Percentiles rank a stretch among this genome's conserved stretches.
Evolutionary conservation across 2,113 vertebrate genomes (phyloP).

Genomic region (Toxotes chatareus): DNA sequence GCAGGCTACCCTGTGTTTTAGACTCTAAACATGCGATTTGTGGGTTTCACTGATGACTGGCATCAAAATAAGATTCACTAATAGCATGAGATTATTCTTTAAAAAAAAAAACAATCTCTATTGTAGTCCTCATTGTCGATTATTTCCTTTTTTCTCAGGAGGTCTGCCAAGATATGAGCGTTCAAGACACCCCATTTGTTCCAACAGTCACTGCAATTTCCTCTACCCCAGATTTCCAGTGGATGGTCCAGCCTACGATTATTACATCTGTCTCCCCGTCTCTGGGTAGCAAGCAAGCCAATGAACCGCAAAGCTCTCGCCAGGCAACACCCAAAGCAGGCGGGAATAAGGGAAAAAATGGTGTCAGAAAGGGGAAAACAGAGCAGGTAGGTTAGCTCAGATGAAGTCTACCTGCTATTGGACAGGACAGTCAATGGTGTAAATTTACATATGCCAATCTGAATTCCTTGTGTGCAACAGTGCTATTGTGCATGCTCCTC

Average conservation of each 20-base stretch:
- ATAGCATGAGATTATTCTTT: neutral
- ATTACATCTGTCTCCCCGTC: conserved; percentile 91
- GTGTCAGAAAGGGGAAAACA: conserved; percentile 90
- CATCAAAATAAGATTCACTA: neutral
- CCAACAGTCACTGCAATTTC: conserved; percentile 94
- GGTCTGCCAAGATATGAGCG: conserved; percentile 84
- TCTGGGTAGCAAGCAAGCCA: conserved; percentile 88
- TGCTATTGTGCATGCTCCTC: conserved; percentile 64
- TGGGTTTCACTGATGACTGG: neutral
- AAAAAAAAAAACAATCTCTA: neutral
- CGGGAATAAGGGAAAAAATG: conserved; percentile 88
- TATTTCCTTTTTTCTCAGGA: conserved; percentile 83
- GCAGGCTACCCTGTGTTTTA: conserved; percentile 30
- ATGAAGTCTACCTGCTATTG: conserved; percentile 60
- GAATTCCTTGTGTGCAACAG: conserved; percentile 60
- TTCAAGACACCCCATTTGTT: conserved; percentile 87
- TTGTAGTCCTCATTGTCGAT: conserved; percentile 12
- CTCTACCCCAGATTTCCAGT: conserved; percentile 93
- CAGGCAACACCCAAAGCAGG: conserved; percentile 84
- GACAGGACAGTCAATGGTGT: conserved; percentile 41
- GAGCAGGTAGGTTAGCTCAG: conserved; percentile 89
- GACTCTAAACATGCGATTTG: conserved; percentile 8
- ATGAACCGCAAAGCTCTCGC: conserved; percentile 82
- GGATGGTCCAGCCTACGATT: conserved; percentile 94
- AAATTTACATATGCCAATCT: conserved; percentile 57